Conservation (phyloP, 2,888 invertebrate species). For the Theretra japonica region DNA sequence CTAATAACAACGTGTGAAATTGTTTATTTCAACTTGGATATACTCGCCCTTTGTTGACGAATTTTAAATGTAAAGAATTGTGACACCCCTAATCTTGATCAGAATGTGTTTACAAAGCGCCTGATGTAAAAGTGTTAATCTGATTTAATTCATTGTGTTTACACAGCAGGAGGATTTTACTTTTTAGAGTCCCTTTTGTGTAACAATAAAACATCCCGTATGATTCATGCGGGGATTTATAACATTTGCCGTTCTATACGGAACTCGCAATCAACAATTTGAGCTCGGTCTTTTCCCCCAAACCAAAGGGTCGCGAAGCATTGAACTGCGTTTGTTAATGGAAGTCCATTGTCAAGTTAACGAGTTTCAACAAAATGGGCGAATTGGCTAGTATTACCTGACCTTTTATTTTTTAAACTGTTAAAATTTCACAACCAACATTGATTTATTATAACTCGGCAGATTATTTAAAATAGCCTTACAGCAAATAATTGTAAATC, state of each 20-base stretch:
- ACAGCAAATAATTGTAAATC: constrained; percentile 45
- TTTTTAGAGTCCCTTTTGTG: constrained; percentile 48
- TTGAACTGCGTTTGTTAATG: constrained; percentile 44
- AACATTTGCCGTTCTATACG: constrained; percentile 12
- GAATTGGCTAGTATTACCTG: neutral
- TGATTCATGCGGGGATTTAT: constrained; percentile 21
- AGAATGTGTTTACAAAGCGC: constrained; percentile 72
- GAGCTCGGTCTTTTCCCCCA: constrained; percentile 29
- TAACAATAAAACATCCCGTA: constrained; percentile 25
- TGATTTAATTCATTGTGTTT: constrained; percentile 80
- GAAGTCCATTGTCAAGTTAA: constrained; percentile 54
- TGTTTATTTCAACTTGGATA: constrained; percentile 71
- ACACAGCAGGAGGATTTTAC: constrained; percentile 71
- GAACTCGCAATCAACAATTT: constrained; percentile 1
- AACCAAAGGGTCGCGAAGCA: constrained; percentile 55
- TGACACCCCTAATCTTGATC: constrained; percentile 81
- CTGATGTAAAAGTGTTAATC: constrained; percentile 80
- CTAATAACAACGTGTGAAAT: constrained; percentile 70
- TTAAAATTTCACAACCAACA: too few species aligned
- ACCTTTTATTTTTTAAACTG: neutral
- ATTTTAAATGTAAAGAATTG: constrained; percentile 77
- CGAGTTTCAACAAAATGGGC: constrained; percentile 41
- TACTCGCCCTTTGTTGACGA: constrained; percentile 68
- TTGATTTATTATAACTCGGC: too few species aligned
- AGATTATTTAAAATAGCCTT: too few species aligned